These are phyloP conservation scores for Microctenopoma stevenorrisi DNA, from an alignment of 2,797 vertebrate species.

Conservation along the genomic window DNA sequence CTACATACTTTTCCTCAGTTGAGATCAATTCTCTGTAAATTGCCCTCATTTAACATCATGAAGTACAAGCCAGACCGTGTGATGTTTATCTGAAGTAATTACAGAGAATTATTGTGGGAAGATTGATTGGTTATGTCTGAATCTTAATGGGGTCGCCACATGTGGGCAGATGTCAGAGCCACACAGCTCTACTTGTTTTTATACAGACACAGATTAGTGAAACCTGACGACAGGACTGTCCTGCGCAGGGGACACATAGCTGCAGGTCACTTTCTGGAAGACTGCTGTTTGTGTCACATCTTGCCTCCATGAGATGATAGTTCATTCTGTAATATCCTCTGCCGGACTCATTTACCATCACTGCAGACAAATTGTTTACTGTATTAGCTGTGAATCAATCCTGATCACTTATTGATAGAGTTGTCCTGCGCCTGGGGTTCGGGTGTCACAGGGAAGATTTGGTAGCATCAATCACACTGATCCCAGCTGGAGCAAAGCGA, in stretches of 20 bases:
- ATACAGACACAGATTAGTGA: neutral
- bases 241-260: no score
- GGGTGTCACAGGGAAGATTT: conserved; percentile 19
- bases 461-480: conserved; percentile 37
- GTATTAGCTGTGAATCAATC: conserved; percentile 17
- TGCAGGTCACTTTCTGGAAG: neutral
- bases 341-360: conserved; percentile 23
- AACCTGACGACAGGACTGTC: neutral
- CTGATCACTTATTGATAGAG: conserved; percentile 24
- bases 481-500: neutral
- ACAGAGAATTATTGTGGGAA: conserved; percentile 68
- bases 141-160: conserved; percentile 66
- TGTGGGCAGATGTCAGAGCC: conserved; percentile 41
- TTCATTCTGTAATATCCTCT: conserved; percentile 1
- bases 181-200: neutral
- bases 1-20: conserved; percentile 62
- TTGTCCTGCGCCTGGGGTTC: conserved; percentile 11
- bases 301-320: neutral
- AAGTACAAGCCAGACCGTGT: conserved; percentile 49
- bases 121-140: conserved; percentile 77
- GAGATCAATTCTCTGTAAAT: conserved; percentile 78
- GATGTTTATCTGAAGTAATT: conserved; percentile 82
- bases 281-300: neutral
- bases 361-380: conserved; percentile 1
- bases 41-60: conserved; percentile 78